Conservation (phyloP, 2,797 vertebrate species). For the Steatocranus sp. region DNA sequence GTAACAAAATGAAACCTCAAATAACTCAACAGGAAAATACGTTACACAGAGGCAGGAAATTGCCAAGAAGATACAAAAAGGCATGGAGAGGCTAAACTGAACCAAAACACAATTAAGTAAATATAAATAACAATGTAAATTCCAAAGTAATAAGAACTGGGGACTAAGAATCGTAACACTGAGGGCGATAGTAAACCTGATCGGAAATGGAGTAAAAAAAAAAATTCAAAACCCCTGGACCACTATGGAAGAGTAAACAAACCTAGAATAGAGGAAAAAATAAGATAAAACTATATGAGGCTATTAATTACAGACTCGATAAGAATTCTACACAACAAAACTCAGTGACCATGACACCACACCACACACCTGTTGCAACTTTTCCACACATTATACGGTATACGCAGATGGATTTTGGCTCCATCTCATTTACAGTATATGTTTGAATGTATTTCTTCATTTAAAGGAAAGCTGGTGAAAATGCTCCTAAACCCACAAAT, state of each 20-base stretch:
- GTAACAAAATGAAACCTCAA: neutral
- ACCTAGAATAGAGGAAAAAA: accelerated
- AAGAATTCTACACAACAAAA: neutral
- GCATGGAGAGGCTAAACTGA: neutral
- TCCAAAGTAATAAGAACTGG: neutral
- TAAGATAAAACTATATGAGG: accelerated
- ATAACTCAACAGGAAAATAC: neutral
- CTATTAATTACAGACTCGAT: neutral
- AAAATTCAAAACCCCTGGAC: neutral
- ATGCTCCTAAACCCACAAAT: neutral
- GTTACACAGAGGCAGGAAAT: neutral
- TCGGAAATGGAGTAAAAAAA: neutral
- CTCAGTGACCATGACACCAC: neutral
- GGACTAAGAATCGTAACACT: neutral
- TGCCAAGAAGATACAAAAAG: neutral
- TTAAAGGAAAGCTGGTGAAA: accelerated
- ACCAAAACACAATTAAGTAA: neutral
- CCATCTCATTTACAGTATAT: neutral
- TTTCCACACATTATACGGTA: neutral
- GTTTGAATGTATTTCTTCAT: neutral
- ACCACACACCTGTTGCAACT: neutral
- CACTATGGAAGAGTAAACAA: neutral
- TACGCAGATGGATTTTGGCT: neutral
- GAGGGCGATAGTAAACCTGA: neutral
- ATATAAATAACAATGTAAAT: neutral